Evolutionary conservation across 2,113 vertebrate genomes (phyloP).

Genomic region (Engraulis encrasicolus): DNA sequence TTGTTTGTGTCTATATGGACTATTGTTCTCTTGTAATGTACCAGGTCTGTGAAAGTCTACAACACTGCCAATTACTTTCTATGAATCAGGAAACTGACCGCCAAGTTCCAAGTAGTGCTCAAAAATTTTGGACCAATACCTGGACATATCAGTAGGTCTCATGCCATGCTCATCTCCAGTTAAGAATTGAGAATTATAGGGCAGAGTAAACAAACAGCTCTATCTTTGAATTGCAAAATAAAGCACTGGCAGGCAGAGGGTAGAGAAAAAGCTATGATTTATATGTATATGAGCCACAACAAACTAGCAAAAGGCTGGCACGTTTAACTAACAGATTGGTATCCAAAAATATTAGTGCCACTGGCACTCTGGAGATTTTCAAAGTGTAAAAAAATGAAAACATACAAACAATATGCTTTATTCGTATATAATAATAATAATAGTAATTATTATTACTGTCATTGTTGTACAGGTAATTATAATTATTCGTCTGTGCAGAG

Average conservation of each 20-base stretch:
- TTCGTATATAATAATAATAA: conserved; percentile 32
- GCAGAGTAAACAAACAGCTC: neutral
- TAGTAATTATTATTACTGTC: too few relatives aligned
- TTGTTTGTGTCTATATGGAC: too few relatives aligned
- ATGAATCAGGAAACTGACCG: neutral
- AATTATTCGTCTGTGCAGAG: conserved; percentile 78
- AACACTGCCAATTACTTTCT: neutral
- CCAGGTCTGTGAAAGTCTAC: too few relatives aligned
- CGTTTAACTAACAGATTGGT: conserved; percentile 74
- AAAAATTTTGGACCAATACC: neutral
- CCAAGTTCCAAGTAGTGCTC: neutral
- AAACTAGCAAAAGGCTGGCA: conserved; percentile 77
- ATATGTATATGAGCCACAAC: neutral
- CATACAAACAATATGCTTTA: conserved; percentile 76
- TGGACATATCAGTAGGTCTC: neutral
- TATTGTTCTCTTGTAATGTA: too few relatives aligned
- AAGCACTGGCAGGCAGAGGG: conserved; percentile 66
- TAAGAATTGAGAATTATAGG: conserved; percentile 20
- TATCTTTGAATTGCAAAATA: conserved; percentile 55
- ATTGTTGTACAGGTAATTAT: too few relatives aligned
- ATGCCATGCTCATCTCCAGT: neutral
- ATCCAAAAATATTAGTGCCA: conserved; percentile 80
- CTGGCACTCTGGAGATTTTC: conserved; percentile 81
- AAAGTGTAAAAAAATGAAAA: conserved; percentile 88
- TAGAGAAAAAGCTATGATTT: conserved; percentile 59